phyloP scores from a whole-genome alignment of 2,888 invertebrate species.

The Sialis fuliginosa region DNA sequence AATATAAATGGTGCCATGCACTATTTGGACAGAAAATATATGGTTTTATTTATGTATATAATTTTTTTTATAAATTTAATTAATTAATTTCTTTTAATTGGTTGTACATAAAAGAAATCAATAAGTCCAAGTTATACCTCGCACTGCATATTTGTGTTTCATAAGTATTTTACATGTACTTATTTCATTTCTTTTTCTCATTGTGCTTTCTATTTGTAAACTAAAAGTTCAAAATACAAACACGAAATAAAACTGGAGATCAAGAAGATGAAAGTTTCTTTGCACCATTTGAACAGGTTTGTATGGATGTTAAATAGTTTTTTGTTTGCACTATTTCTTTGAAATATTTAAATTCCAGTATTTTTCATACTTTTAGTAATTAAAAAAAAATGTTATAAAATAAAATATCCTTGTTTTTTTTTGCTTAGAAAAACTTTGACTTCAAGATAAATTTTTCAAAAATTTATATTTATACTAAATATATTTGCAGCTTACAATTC shows the following conservation, averaged over 20 bases:
- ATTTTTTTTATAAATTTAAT: too few relatives aligned
- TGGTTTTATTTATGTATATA: too few relatives aligned
- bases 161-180: slow-evolving; percentile 13
- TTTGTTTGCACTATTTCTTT: too few relatives aligned
- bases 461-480: slow-evolving; percentile 1
- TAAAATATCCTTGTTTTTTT: neutral
- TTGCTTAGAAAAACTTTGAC: neutral
- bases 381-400: neutral
- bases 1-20: too few relatives aligned
- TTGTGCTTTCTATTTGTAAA: slow-evolving; percentile 4
- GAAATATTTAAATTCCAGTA: too few relatives aligned
- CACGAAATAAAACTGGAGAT: slow-evolving; percentile 37
- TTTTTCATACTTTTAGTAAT: neutral
- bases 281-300: slow-evolving; percentile 66
- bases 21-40: too few relatives aligned
- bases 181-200: slow-evolving; percentile 4
- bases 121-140: too few relatives aligned
- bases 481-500: slow-evolving; percentile 50
- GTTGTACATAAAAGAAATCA: too few relatives aligned
- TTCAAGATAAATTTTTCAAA: neutral
- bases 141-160: slow-evolving; percentile 6
- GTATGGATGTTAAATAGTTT: slow-evolving; percentile 18
- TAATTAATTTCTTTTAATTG: too few relatives aligned
- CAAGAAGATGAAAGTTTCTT: slow-evolving; percentile 58
- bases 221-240: slow-evolving; percentile 37